These are phyloP conservation scores for Philhelius pedissequus DNA, from an alignment of 2,888 invertebrate species.

Conservation along the genomic window DNA sequence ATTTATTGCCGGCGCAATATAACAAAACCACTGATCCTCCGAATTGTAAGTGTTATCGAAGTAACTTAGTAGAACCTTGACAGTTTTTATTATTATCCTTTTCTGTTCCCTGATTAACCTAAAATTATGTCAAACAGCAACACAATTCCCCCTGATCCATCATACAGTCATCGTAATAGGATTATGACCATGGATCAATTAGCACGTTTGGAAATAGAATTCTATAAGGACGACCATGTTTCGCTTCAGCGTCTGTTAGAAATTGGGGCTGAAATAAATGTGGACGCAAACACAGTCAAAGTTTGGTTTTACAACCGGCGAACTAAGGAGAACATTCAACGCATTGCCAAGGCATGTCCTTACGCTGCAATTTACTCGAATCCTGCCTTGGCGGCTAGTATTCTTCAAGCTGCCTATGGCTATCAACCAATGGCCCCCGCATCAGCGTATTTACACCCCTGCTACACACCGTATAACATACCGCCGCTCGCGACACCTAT, in stretches of 20 bases:
- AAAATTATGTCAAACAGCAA: constrained; percentile 74
- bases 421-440: constrained; percentile 80
- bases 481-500: constrained; percentile 79
- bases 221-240: constrained; percentile 98
- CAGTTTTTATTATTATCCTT: neutral
- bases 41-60: constrained; percentile 76
- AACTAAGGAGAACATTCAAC: constrained; percentile 93
- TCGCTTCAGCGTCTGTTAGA: constrained; percentile 96
- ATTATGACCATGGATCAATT: constrained; percentile 98
- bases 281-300: constrained; percentile 99
- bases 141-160: constrained; percentile 81
- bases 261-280: constrained; percentile 92
- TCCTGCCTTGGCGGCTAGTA: constrained; percentile 94
- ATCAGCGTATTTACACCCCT: constrained; percentile 75
- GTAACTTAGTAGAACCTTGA: neutral
- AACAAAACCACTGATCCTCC: constrained; percentile 80
- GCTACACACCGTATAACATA: constrained; percentile 81
- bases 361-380: constrained; percentile 96
- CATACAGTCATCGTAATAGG: constrained; percentile 93
- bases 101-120: constrained; percentile 77
- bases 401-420: constrained; percentile 91
- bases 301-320: constrained; percentile 91
- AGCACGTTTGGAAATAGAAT: constrained; percentile 95
- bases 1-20: constrained; percentile 82
- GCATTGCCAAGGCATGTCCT: constrained; percentile 96